Conservation (phyloP, 2,888 invertebrate species). For the Saturnia pavonia region DNA sequence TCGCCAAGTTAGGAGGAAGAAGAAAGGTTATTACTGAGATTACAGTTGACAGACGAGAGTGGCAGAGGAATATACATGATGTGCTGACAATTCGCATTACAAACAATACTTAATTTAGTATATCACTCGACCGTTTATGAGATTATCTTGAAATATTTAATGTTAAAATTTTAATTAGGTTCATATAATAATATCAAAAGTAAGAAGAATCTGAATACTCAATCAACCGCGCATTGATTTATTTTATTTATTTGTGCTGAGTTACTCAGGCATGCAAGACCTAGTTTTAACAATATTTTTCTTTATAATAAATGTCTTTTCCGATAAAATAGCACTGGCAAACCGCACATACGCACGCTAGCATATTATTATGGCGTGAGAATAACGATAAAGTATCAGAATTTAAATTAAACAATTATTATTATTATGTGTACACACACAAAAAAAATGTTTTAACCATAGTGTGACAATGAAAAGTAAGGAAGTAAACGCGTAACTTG, state of each 20-base stretch:
- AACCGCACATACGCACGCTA: slow-evolving; percentile 29
- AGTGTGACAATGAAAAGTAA: slow-evolving; percentile 15
- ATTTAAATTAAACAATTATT: slow-evolving; percentile 11
- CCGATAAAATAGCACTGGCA: slow-evolving; percentile 13
- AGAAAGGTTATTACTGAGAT: no score
- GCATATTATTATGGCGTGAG: slow-evolving; percentile 8
- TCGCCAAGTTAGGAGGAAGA: no score
- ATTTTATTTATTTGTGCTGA: neutral
- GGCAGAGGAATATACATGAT: no score
- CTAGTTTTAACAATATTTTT: neutral
- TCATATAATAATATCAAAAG: neutral
- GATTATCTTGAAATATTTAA: no score
- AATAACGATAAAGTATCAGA: slow-evolving; percentile 10
- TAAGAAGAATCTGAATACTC: neutral
- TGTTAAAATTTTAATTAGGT: no score
- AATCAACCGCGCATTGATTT: neutral
- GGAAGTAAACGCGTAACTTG: slow-evolving; percentile 33
- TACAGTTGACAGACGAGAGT: no score
- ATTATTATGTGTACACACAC: slow-evolving; percentile 3
- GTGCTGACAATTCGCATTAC: no score
- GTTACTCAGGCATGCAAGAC: neutral
- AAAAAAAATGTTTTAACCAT: neutral
- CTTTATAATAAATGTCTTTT: neutral
- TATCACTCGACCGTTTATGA: no score
- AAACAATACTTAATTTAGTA: no score